Conservation (phyloP, 1,140 invertebrate species). For the Monochamus saltuarius region DNA sequence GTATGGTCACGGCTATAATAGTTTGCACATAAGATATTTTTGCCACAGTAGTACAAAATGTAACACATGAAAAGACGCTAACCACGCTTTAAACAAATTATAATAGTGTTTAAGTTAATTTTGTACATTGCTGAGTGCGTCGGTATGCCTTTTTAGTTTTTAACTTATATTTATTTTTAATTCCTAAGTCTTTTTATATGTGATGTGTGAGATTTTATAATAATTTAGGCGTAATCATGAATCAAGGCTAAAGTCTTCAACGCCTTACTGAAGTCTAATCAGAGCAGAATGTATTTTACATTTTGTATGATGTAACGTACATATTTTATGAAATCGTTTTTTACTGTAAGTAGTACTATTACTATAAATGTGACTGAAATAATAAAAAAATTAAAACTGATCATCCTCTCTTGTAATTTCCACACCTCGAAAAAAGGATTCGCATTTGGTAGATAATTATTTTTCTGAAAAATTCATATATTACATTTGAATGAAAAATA, state of each 20-base stretch:
- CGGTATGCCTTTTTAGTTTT: constrained; percentile 16
- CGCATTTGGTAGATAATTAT: neutral
- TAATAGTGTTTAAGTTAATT: constrained; percentile 18
- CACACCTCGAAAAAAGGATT: neutral
- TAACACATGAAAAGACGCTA: neutral
- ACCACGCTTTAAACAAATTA: constrained; percentile 7
- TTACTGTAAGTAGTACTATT: constrained; percentile 30
- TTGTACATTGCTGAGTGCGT: constrained; percentile 23
- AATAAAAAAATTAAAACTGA: constrained; percentile 18
- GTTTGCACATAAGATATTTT: constrained; percentile 25
- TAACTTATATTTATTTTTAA: constrained; percentile 16
- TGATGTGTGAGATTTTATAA: constrained; percentile 22
- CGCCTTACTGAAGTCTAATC: constrained; percentile 3
- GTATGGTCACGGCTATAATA: constrained; percentile 19
- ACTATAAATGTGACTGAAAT: constrained; percentile 27
- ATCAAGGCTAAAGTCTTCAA: neutral
- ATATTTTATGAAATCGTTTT: constrained; percentile 28
- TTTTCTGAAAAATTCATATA: neutral
- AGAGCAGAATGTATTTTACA: neutral
- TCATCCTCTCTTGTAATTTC: neutral
- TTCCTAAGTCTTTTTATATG: constrained; percentile 12
- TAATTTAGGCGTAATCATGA: neutral
- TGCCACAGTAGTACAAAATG: constrained; percentile 29
- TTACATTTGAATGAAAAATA: neutral
- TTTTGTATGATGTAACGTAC: neutral